phyloP scores from a whole-genome alignment of 2,888 invertebrate genomes.

The Leucania comma region DNA sequence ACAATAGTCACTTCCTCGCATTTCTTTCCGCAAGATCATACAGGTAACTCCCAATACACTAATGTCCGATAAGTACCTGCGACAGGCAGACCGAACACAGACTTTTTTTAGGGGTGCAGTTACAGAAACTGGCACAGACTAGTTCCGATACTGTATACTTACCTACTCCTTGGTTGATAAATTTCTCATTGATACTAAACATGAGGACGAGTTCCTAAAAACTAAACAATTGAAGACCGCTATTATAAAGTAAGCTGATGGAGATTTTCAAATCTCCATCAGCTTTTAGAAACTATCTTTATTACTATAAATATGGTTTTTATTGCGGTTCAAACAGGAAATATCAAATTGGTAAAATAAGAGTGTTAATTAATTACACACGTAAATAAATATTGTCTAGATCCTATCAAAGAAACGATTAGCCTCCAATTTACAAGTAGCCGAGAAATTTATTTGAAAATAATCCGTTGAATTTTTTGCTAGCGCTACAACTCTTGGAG shows the following conservation, averaged over 20 bases:
- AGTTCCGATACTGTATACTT: neutral
- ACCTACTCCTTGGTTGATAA: constrained; percentile 8
- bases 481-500: constrained; percentile 78
- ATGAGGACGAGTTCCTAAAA: neutral
- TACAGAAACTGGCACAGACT: neutral
- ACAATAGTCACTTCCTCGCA: too few relatives aligned
- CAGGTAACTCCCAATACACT: too few relatives aligned
- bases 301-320: neutral
- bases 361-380: neutral
- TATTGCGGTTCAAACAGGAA: neutral
- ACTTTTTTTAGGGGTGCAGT: neutral
- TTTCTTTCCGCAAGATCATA: too few relatives aligned
- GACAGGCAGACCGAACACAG: too few relatives aligned
- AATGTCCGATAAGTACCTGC: too few relatives aligned
- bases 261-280: neutral
- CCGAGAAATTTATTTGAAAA: constrained; percentile 1
- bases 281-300: neutral
- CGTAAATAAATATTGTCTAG: constrained; percentile 4
- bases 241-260: neutral
- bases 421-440: constrained; percentile 36
- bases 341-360: neutral
- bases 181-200: constrained; percentile 25
- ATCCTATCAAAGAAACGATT: constrained; percentile 8
- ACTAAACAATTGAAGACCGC: constrained; percentile 1
- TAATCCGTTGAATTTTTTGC: constrained; percentile 69